Conservation (phyloP, 1,140 invertebrate genomes). For the Uloborus diversus region DNA sequence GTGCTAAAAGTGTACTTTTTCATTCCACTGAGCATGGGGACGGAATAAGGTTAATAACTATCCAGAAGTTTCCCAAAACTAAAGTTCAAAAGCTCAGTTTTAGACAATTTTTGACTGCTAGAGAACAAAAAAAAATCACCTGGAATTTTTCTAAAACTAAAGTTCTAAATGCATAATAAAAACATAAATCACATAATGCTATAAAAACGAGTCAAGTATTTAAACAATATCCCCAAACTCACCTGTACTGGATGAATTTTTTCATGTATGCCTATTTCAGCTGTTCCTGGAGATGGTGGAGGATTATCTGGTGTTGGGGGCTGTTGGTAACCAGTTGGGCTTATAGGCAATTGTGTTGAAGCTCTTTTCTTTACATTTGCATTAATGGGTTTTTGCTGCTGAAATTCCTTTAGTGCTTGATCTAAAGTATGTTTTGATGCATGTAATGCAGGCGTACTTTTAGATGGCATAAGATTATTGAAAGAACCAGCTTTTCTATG, state of each 20-base stretch:
- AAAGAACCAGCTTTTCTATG: slow-evolving; percentile 37
- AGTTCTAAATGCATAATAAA: too few relatives aligned
- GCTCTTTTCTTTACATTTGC: slow-evolving; percentile 55
- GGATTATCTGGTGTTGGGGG: slow-evolving; percentile 94
- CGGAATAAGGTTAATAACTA: too few relatives aligned
- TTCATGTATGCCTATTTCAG: slow-evolving; percentile 88
- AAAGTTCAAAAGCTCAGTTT: too few relatives aligned
- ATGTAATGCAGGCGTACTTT: slow-evolving; percentile 53
- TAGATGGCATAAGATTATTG: slow-evolving; percentile 53
- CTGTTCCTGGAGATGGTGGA: slow-evolving; percentile 87
- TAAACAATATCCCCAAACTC: too few relatives aligned
- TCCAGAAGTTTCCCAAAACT: too few relatives aligned
- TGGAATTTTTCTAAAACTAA: too few relatives aligned
- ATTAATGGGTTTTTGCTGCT: slow-evolving; percentile 34
- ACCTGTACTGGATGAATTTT: slow-evolving; percentile 91
- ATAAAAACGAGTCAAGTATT: too few relatives aligned
- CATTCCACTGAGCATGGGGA: too few relatives aligned
- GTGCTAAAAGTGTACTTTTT: too few relatives aligned
- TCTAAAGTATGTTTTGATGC: slow-evolving; percentile 49
- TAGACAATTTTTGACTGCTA: too few relatives aligned
- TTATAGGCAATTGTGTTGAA: slow-evolving; percentile 69
- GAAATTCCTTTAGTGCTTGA: slow-evolving; percentile 50
- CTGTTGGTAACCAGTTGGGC: slow-evolving; percentile 88
- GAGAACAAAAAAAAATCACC: too few relatives aligned
- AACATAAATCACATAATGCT: too few relatives aligned